Evolutionary conservation across 64 coral and sea anemone species (phyloP).

Genomic region (Stichodactyla mertensii): DNA sequence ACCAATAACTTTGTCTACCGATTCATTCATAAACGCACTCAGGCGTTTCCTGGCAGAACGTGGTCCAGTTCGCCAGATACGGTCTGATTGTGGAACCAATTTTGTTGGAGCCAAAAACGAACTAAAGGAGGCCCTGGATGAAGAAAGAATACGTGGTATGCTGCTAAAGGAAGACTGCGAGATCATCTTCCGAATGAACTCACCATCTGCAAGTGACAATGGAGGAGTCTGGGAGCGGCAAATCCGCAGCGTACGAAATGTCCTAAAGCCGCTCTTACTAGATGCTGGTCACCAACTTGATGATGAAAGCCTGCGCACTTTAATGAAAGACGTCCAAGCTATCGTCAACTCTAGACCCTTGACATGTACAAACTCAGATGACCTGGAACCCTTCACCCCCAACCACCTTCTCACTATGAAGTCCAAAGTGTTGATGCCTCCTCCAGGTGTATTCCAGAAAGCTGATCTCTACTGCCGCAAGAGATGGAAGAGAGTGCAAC

Average conservation of each 20-base stretch:
- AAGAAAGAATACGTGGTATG: background rate
- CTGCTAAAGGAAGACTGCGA: conserved; percentile 29
- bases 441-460: conserved; percentile 1
- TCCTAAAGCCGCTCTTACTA: background rate
- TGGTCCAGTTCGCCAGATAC: background rate
- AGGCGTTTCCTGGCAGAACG: background rate
- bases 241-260: conserved; percentile 4
- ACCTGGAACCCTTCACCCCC: background rate
- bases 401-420: too few species aligned
- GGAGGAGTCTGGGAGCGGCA: background rate
- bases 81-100: background rate
- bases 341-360: background rate
- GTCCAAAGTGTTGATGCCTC: background rate
- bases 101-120: conserved; percentile 16
- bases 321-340: background rate
- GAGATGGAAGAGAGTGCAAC: conserved; percentile 11
- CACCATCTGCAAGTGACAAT: conserved; percentile 22
- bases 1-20: conserved; percentile 6
- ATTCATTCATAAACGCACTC: conserved; percentile 4
- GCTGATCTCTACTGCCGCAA: conserved; percentile 24
- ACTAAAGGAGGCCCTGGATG: conserved; percentile 10
- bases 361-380: background rate
- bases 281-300: background rate
- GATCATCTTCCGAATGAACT: background rate
- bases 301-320: conserved; percentile 1